Conservation (phyloP, 2,888 invertebrate genomes). For the Lepidochitona cinerea region DNA sequence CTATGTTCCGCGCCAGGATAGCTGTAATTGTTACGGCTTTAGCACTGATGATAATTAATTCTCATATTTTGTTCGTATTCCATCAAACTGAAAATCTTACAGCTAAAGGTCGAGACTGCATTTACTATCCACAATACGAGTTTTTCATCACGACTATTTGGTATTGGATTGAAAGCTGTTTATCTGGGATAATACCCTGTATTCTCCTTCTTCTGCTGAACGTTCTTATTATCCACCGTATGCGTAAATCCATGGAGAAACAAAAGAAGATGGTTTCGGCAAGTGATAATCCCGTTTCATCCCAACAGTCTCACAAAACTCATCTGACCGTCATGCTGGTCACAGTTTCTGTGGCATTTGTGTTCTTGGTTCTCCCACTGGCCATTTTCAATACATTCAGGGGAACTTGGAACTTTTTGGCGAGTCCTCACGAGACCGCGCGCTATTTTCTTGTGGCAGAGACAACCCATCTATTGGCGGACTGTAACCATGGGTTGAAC, state of each 20-base stretch:
- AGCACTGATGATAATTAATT: not conserved
- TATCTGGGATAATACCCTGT: not conserved
- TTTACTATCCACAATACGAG: not conserved
- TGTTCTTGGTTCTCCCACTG: not conserved
- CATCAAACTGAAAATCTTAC: not conserved
- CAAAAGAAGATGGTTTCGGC: not conserved
- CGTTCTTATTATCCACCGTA: not conserved
- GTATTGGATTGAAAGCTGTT: not conserved
- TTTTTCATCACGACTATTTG: not conserved
- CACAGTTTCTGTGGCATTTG: not conserved
- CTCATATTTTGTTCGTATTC: not conserved
- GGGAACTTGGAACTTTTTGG: not conserved
- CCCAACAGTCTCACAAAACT: slow-evolving; percentile 27
- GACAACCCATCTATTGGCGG: not conserved
- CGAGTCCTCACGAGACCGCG: not conserved
- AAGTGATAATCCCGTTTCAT: not conserved
- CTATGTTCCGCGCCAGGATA: not conserved
- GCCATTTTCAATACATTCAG: not conserved
- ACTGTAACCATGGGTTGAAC: not conserved
- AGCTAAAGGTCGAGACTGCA: not conserved
- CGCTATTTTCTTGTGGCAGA: not conserved
- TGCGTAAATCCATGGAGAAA: not conserved
- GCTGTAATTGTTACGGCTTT: not conserved
- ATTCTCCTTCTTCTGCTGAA: not conserved
- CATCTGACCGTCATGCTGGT: not conserved